Evolutionary conservation across 2,888 invertebrate species (phyloP).

Genomic region (Epistrophe grossulariae): DNA sequence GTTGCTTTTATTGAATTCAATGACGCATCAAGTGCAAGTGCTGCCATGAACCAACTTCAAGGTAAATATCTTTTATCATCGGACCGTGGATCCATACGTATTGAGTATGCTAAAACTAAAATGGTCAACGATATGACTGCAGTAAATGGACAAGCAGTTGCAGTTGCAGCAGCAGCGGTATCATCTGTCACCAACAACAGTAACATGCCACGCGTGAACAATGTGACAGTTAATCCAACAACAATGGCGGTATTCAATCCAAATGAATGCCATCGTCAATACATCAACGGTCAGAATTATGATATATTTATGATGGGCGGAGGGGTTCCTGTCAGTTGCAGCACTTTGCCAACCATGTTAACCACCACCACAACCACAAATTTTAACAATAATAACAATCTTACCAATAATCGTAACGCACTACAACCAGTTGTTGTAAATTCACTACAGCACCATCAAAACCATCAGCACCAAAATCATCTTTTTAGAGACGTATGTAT

Average conservation of each 20-base stretch:
- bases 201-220: conserved; percentile 59
- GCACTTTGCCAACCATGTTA: conserved; percentile 77
- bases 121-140: conserved; percentile 89
- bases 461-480: conserved; percentile 84
- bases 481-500: conserved; percentile 84
- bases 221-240: conserved; percentile 55
- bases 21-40: conserved; percentile 95
- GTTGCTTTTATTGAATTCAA: conserved; percentile 99
- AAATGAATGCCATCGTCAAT: conserved; percentile 61
- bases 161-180: conserved; percentile 25
- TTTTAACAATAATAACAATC: conserved; percentile 77
- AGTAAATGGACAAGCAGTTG: conserved; percentile 34
- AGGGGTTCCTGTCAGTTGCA: conserved; percentile 74
- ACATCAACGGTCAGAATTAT: conserved; percentile 68
- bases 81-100: conserved; percentile 98
- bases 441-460: conserved; percentile 84
- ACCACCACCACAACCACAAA: conserved; percentile 77
- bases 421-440: conserved; percentile 83
- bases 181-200: conserved; percentile 27
- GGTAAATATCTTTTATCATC: conserved; percentile 98
- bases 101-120: conserved; percentile 99
- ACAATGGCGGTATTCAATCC: conserved; percentile 56
- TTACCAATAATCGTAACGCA: conserved; percentile 79
- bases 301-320: conserved; percentile 67
- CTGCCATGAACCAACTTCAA: conserved; percentile 96